Base-by-base conservation (phyloP, 2,113 vertebrate species). In the Xyrauchen texanus region DNA sequence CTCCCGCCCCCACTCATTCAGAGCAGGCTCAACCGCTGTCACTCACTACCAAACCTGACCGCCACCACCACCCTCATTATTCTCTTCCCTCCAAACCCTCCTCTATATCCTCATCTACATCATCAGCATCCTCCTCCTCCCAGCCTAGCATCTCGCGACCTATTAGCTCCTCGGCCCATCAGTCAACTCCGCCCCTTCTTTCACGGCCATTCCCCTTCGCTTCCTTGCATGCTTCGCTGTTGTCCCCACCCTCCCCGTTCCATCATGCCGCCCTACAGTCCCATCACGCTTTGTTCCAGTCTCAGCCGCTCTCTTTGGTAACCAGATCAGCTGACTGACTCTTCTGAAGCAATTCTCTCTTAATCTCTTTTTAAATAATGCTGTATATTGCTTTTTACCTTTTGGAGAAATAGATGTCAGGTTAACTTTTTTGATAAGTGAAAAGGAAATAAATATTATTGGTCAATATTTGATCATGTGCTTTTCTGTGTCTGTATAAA, bases 391-490 rank as follows among this genome's bases (percentile, higher is more conserved):
- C 92, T 92, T 93, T 81, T 89, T 90, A 79, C 88, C 86, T 88
- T 84, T 72, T 88, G 75, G 46, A 75, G 69, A 81, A 88, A 90
- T 92, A 93, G 92, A 79, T 90, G 88, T 92, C 92, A 93, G 91
- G 88, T 81, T 86, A 89, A 87, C 87, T 88, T 91, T 93, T 93
- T 93, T 91, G 89, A 91, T 91, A 88, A 92, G 71, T 88, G 90
- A 92, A 92, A 92, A 93, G 91, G 91, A 92, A 88, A 81, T 89
- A 89, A 79, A 87, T 94, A 90, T 96, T 97, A 96, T 97, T 98
- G 96, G 96, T 98, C 97, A 98, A 98, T 98, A 98, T 99, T 99
- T 99, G 97, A 98, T 95, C 91, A 91, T 92, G 93, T 91, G 90
- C 90, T 93, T 94, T 92, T 93, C 91, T 89, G 90, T 87, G 86